A percentile compares a stretch with the other conserved stretches of the same genome.
Evolutionary conservation across 2,113 vertebrate genomes (phyloP).

Genomic region (Serilophus lunatus): DNA sequence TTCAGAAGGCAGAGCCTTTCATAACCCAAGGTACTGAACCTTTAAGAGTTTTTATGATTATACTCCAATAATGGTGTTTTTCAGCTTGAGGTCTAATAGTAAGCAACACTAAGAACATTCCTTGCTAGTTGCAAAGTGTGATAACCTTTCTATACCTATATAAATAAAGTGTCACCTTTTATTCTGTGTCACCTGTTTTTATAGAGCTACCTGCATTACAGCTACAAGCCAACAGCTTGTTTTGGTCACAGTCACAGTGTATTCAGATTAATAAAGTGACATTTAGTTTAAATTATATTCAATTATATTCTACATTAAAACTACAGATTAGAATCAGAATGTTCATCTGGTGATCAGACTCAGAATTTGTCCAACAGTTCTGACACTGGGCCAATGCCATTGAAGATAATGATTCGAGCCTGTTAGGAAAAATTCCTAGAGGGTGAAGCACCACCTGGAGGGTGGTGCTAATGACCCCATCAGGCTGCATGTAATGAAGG

Average conservation of each 20-base stretch:
- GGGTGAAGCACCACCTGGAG: background rate
- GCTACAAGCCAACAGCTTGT: background rate
- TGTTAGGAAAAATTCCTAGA: background rate
- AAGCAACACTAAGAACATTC: background rate
- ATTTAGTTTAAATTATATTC: background rate
- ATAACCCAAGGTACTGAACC: background rate
- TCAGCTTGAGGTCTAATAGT: background rate
- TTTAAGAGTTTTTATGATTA: background rate
- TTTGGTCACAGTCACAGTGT: background rate
- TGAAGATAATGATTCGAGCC: background rate
- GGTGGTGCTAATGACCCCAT: background rate
- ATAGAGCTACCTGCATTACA: background rate
- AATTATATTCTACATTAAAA: background rate
- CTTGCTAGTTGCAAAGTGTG: background rate
- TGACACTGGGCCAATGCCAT: background rate
- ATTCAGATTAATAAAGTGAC: background rate
- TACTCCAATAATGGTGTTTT: background rate
- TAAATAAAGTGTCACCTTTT: background rate
- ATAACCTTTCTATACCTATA: background rate
- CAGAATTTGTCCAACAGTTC: background rate
- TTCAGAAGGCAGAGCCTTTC: constrained; percentile 10
- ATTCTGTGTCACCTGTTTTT: background rate
- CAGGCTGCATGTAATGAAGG: background rate
- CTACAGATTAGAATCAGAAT: background rate
- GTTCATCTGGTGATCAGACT: background rate